These are phyloP conservation scores for Valencia hispanica DNA, from an alignment of 2,797 vertebrate genomes.

Conservation along the genomic window DNA sequence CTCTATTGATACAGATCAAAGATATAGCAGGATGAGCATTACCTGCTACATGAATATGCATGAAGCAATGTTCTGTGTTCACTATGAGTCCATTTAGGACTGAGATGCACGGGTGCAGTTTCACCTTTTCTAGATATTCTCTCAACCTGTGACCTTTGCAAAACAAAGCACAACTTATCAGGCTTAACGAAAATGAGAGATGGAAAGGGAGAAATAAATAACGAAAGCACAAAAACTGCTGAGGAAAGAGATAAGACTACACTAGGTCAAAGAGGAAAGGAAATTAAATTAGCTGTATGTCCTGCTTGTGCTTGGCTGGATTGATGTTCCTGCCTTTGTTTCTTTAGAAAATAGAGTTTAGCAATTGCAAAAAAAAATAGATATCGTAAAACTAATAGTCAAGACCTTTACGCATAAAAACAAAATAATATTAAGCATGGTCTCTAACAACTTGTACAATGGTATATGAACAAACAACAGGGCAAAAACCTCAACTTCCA, in stretches of 20 bases:
- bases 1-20: constrained; percentile 68
- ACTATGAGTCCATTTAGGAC: constrained; percentile 32
- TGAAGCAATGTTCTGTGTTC: constrained; percentile 34
- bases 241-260: constrained; percentile 67
- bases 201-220: constrained; percentile 62
- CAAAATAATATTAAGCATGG: constrained; percentile 15
- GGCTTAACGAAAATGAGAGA: constrained; percentile 50
- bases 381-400: constrained; percentile 15
- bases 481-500: background rate
- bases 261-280: constrained; percentile 63
- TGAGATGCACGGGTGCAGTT: constrained; percentile 30
- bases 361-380: constrained; percentile 27
- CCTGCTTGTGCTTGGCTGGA: constrained; percentile 63
- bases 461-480: constrained; percentile 25
- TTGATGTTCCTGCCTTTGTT: constrained; percentile 63
- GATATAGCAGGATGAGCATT: constrained; percentile 57
- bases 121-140: constrained; percentile 47
- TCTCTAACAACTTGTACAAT: background rate
- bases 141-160: constrained; percentile 58
- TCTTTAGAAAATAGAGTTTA: constrained; percentile 27
- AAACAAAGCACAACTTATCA: constrained; percentile 65
- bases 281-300: constrained; percentile 72
- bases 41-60: constrained; percentile 64
- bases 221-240: constrained; percentile 66
- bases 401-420: constrained; percentile 38